phyloP scores from a whole-genome alignment of 2,888 invertebrate species.

The Salpingus planirostris region DNA sequence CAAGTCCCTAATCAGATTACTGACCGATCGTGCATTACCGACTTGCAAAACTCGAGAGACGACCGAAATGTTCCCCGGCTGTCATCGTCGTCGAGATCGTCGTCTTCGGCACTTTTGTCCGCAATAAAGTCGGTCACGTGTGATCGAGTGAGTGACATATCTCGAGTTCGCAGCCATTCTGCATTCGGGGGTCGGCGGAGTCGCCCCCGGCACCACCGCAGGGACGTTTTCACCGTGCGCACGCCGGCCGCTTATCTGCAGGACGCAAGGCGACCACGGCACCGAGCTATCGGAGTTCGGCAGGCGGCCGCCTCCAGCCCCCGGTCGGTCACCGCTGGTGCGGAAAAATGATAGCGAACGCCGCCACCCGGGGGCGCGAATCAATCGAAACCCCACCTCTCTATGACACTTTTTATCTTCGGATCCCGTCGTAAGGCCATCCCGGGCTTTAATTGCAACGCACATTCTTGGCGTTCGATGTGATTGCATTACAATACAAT shows the following conservation, averaged over 20 bases:
- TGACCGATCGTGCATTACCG: constrained; percentile 33
- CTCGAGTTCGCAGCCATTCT: constrained; percentile 36
- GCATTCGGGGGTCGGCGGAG: constrained; percentile 20
- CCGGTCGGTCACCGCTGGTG: constrained; percentile 45
- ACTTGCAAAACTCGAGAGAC: no score
- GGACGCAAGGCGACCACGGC: constrained; percentile 38
- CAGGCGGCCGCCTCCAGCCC: constrained; percentile 28
- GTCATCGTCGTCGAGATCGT: no score
- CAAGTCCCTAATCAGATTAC: constrained; percentile 38
- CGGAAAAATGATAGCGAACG: constrained; percentile 48
- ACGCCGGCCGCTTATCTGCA: constrained; percentile 33
- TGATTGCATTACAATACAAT: no score
- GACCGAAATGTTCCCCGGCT: no score
- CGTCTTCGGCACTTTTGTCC: constrained; percentile 33
- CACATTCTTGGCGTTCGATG: no score
- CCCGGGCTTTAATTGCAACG: no score
- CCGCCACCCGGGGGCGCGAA: background rate
- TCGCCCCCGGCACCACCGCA: constrained; percentile 16
- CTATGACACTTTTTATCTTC: background rate
- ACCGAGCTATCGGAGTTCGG: constrained; percentile 37
- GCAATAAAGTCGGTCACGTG: constrained; percentile 41
- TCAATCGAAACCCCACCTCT: background rate
- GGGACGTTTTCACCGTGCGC: constrained; percentile 31
- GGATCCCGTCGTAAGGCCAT: no score
- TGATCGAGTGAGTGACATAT: constrained; percentile 42